phyloP scores from a whole-genome alignment of 2,113 vertebrate species.

The Alces alces region DNA sequence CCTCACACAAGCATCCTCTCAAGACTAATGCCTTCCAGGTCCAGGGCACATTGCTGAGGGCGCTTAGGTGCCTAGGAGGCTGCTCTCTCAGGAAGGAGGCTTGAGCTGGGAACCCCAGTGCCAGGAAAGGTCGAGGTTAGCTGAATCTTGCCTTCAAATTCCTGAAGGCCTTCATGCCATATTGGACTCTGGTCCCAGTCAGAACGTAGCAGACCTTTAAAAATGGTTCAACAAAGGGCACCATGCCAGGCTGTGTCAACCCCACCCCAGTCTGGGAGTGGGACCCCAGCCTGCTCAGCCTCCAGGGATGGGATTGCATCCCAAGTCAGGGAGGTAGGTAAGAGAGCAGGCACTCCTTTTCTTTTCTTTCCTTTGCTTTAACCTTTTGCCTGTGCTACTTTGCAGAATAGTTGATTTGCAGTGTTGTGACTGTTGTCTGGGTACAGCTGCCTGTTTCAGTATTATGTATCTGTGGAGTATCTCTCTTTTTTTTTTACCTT shows the following conservation, averaged over 20 bases:
- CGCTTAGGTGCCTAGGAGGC: background rate
- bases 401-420: background rate
- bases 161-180: background rate
- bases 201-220: background rate
- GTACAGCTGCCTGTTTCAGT: background rate
- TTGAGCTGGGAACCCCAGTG: background rate
- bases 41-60: background rate
- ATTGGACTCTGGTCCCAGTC: background rate
- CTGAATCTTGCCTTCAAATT: background rate
- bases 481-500: background rate
- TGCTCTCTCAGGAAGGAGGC: background rate
- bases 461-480: background rate
- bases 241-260: background rate
- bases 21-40: background rate
- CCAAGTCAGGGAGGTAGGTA: background rate
- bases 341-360: background rate
- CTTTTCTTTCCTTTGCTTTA: background rate
- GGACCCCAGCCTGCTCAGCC: background rate
- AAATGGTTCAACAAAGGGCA: background rate
- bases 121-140: background rate
- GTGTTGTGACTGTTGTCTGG: background rate
- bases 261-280: background rate
- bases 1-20: background rate
- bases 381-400: background rate
- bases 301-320: background rate